Conservation (phyloP, 1,140 invertebrate species). For the Drosophila kikkawai region DNA sequence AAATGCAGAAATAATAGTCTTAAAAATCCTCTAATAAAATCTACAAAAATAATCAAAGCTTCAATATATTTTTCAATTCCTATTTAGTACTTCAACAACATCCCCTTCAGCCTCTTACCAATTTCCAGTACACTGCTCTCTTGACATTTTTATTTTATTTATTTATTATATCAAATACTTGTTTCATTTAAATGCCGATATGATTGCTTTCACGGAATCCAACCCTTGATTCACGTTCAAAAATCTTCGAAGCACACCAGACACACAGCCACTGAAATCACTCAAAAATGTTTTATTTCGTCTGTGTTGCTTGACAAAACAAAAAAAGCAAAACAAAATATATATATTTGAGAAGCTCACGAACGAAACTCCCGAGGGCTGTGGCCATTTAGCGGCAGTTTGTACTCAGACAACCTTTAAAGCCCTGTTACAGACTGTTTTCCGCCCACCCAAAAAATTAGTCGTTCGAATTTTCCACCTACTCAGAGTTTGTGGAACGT, state of each 20-base stretch:
- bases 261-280: conserved; percentile 56
- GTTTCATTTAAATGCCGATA: conserved; percentile 16
- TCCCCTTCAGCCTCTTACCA: not conserved
- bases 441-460: conserved; percentile 16
- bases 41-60: not conserved
- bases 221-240: conserved; percentile 23
- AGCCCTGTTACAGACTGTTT: conserved; percentile 28
- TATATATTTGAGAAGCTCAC: conserved; percentile 14
- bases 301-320: conserved; percentile 18
- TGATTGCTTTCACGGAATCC: conserved; percentile 29
- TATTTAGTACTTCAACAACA: not conserved
- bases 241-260: conserved; percentile 11
- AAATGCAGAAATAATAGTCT: not conserved
- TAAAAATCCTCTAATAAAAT: too few relatives aligned
- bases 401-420: conserved; percentile 70
- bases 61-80: not conserved
- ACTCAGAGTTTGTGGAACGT: conserved; percentile 33
- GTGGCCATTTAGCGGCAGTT: conserved; percentile 73
- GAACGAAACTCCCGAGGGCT: conserved; percentile 47
- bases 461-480: conserved; percentile 22
- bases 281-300: conserved; percentile 58
- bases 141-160: not conserved
- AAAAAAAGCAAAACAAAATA: conserved; percentile 5
- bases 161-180: conserved; percentile 11
- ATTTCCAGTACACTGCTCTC: not conserved